Evolutionary conservation across 2,797 vertebrate species (phyloP), one percentile per base, ranked within the genome.

Genomic region (Hypotaenidia philippensis): DNA sequence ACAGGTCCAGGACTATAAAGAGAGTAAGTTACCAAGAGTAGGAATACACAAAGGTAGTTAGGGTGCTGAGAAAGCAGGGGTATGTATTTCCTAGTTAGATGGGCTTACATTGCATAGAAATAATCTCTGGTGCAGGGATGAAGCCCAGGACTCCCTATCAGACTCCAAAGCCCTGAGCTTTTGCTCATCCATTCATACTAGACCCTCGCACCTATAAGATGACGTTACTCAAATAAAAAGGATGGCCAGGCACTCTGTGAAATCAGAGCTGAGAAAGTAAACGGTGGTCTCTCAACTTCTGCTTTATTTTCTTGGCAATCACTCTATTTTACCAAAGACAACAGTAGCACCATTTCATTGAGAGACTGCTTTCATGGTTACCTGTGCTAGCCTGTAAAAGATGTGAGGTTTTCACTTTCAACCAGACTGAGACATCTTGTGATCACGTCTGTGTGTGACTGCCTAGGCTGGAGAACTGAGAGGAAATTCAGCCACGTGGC

Each of bases 381-480:
- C 5, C 47, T 65, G 4, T 57, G 44, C 6, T n/a, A 76, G 10
- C 5, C 20, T 65, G 7, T 34, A 45, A 53, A 9, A 77, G 13
- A 41, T 15, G 40, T 69, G 36, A 94, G 20, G 32, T 18, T 76
- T 89, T 76, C 29, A n/a, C 18, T 53, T 14, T 53, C 47, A 40
- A 1, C 55, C 77, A 60, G 38, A 61, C 15, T 10, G n/a, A 66
- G 19, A 32, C 10, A 45, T 18, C 21, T 38, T 57, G 12, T 26
- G 21, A 76, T 32, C 1, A 1, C 1, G 1, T 56, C 22, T 44
- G 11, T 17, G 15, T 38, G 31, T n/a, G 29, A 11, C 65, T 44
- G 7, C 9, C 12, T 53, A 72, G 56, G 20, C 5, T 68, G 34
- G n/a, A 45, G 34, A 87, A 50, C 76, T 27, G 38, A 78, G 9